A percentile compares a stretch with the other conserved stretches of the same genome.
These are phyloP conservation scores for Lepidurus packardi DNA, from an alignment of 1,140 invertebrate genomes.

Conservation along the genomic window DNA sequence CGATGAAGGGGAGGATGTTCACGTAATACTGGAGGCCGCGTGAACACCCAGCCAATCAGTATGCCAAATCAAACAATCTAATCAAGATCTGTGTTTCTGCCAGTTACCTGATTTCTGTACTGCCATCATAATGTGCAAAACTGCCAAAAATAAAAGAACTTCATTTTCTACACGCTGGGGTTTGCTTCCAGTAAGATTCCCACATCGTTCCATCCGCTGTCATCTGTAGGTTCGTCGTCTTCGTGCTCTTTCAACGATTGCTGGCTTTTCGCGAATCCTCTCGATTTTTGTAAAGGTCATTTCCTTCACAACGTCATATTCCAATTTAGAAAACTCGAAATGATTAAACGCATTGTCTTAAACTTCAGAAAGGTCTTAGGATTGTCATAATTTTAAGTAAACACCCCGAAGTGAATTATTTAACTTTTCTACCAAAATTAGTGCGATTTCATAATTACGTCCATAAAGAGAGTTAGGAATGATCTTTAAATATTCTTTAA, in stretches of 20 bases:
- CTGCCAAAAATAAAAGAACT: not conserved
- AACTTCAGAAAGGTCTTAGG: not conserved
- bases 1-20: not conserved
- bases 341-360: not conserved
- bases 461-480: not conserved
- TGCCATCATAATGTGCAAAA: not conserved
- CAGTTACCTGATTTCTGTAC: not conserved
- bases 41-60: not conserved
- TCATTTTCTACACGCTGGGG: not conserved
- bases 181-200: not conserved
- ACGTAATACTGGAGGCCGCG: not conserved
- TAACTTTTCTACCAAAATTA: not conserved
- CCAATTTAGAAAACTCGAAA: not conserved
- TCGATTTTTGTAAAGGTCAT: not conserved
- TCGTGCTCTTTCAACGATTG: not conserved
- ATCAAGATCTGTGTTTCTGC: not conserved
- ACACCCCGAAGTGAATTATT: not conserved
- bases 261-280: not conserved
- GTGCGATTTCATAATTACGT: not conserved
- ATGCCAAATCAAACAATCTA: slow-evolving; percentile 6
- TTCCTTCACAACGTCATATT: not conserved
- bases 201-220: not conserved
- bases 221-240: not conserved
- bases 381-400: not conserved
- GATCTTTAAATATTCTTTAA: not conserved